Evolutionary conservation across 2,797 vertebrate genomes (phyloP).

Genomic region (Halcyon leucocephala): DNA sequence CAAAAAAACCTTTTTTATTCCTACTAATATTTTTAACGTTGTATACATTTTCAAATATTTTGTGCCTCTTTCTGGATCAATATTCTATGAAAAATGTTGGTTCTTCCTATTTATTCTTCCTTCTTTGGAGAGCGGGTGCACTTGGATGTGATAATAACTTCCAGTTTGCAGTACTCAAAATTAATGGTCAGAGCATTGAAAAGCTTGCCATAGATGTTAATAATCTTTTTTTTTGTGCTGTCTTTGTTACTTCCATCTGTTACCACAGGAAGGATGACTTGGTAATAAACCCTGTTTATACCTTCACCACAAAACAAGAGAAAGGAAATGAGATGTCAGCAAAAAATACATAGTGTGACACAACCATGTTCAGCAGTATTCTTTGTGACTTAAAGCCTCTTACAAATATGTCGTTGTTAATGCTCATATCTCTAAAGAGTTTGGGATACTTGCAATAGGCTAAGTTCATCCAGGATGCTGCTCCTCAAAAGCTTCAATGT

Average conservation of each 20-base stretch:
- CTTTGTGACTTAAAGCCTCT: constrained; percentile 49
- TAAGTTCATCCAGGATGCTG: not conserved
- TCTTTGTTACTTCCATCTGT: constrained; percentile 62
- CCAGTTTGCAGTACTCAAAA: constrained; percentile 38
- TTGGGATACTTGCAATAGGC: not conserved
- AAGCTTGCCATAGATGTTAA: constrained; percentile 36
- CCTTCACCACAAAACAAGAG: constrained; percentile 58
- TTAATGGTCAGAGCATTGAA: constrained; percentile 18
- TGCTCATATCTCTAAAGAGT: not conserved
- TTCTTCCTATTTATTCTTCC: not conserved
- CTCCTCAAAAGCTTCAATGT: not conserved
- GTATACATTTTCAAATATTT: constrained; percentile 1
- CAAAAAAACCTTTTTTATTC: not conserved
- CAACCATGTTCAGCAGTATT: constrained; percentile 25
- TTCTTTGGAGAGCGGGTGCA: not conserved
- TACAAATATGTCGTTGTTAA: constrained; percentile 6
- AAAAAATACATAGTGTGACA: constrained; percentile 57
- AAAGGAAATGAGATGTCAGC: constrained; percentile 76
- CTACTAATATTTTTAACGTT: not conserved
- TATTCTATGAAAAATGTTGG: not conserved
- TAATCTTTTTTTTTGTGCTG: constrained; percentile 43
- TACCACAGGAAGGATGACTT: constrained; percentile 69
- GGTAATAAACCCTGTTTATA: constrained; percentile 65
- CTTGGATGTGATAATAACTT: constrained; percentile 61
- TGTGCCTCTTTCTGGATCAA: constrained; percentile 20